These are phyloP conservation scores for Aythya fuligula DNA, from an alignment of 2,797 vertebrate species.

Conservation along the genomic window DNA sequence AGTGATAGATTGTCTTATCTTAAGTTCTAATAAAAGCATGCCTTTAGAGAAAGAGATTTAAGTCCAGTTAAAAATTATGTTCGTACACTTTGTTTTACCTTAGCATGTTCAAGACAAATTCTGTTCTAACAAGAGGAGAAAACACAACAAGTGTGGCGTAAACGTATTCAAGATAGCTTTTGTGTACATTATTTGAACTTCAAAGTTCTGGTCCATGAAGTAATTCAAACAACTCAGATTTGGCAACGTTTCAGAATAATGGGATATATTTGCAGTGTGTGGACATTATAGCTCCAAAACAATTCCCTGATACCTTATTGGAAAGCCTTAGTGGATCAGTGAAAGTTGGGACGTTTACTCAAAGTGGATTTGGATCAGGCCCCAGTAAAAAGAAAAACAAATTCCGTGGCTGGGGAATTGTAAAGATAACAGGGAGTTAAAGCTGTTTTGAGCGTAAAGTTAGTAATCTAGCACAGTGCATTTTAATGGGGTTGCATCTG, in stretches of 20 bases:
- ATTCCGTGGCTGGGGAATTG: not conserved
- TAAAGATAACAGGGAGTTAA: not conserved
- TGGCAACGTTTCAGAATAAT: conserved; percentile 14
- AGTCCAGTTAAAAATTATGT: not conserved
- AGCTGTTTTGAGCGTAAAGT: not conserved
- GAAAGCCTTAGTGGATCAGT: not conserved
- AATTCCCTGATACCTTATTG: not conserved
- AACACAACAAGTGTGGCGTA: not conserved
- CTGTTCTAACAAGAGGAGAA: not conserved
- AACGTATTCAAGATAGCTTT: not conserved
- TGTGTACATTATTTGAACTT: not conserved
- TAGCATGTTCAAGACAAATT: not conserved
- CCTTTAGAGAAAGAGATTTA: not conserved
- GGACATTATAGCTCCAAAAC: not conserved
- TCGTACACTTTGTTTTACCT: not conserved
- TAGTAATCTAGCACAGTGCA: not conserved
- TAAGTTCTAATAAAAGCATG: not conserved
- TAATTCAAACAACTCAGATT: not conserved
- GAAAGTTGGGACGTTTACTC: not conserved
- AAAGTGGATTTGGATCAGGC: not conserved
- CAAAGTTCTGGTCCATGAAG: not conserved
- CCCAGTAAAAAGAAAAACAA: not conserved
- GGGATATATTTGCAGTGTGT: not conserved
- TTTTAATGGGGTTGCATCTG: not conserved
- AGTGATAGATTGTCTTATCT: not conserved